phyloP scores from a whole-genome alignment of 2,113 vertebrate species.

The Phalacrocorax brasilianus region DNA sequence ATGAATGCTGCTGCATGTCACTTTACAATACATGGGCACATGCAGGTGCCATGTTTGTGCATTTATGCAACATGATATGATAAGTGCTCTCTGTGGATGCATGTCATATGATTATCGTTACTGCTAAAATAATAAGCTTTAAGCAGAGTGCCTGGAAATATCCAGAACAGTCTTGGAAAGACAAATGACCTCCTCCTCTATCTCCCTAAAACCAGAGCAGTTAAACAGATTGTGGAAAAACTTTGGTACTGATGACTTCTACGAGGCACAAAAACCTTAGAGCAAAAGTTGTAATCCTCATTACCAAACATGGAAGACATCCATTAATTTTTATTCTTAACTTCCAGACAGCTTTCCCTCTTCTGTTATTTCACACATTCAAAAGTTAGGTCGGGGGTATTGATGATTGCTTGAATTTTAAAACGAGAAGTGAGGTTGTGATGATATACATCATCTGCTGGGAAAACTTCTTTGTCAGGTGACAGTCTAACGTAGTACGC shows the following conservation, averaged over 20 bases:
- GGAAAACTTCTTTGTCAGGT: background rate
- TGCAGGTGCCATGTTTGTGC: background rate
- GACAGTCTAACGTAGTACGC: background rate
- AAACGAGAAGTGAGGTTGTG: background rate
- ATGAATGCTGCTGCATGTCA: background rate
- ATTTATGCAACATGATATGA: background rate
- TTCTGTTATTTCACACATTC: background rate
- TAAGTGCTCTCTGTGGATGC: background rate
- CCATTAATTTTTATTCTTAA: background rate
- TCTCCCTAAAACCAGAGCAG: background rate
- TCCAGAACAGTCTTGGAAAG: background rate
- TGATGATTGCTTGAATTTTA: background rate
- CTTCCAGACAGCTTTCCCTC: background rate
- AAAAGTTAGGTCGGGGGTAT: background rate
- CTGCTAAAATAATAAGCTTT: slow-evolving; percentile 25
- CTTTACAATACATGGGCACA: background rate
- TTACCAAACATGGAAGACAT: background rate
- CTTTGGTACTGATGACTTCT: background rate
- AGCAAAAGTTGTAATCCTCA: background rate
- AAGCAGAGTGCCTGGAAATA: background rate
- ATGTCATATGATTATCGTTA: background rate
- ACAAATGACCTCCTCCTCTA: background rate
- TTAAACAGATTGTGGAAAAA: background rate
- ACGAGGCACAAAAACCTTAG: background rate
- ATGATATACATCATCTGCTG: background rate